Percentiles rank a stretch among this genome's conserved stretches.
phyloP scores from a whole-genome alignment of 2,797 vertebrate species.

The Pangasius djambal region DNA sequence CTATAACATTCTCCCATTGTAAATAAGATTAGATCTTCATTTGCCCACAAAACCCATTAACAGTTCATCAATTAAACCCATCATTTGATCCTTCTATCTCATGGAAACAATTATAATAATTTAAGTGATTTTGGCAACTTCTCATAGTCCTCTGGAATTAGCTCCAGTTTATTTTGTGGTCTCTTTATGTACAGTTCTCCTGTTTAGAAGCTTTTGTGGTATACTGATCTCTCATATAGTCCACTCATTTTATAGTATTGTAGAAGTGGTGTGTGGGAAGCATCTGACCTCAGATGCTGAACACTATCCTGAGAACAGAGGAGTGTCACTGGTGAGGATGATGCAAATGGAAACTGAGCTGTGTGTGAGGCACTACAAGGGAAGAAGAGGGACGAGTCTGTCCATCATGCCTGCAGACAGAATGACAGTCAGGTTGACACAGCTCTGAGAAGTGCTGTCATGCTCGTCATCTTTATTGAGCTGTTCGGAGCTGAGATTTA shows the following conservation, averaged over 20 bases:
- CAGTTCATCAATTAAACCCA: not conserved
- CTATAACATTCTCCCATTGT: not conserved
- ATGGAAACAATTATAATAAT: not conserved
- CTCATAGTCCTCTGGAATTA: not conserved
- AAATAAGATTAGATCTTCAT: not conserved
- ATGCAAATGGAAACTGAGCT: slow-evolving; percentile 55
- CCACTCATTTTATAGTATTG: not conserved
- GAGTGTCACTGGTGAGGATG: slow-evolving; percentile 50
- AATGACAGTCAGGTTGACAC: slow-evolving; percentile 77
- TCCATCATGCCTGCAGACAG: slow-evolving; percentile 75
- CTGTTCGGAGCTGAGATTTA: slow-evolving; percentile 57
- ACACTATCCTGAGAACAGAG: slow-evolving; percentile 19
- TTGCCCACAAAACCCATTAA: not conserved
- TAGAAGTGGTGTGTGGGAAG: slow-evolving; percentile 15
- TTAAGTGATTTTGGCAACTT: not conserved
- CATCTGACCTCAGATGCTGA: slow-evolving; percentile 35
- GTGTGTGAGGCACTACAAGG: slow-evolving; percentile 67
- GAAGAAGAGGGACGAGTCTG: slow-evolving; percentile 65
- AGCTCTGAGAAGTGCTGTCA: slow-evolving; percentile 75
- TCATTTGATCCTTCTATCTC: not conserved
- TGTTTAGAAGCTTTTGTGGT: not conserved
- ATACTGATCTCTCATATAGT: slow-evolving; percentile 1
- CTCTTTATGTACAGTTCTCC: not conserved
- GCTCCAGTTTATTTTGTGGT: not conserved
- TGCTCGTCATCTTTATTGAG: slow-evolving; percentile 75